Conservation (phyloP, 1,140 invertebrate species). For the Drosophila lini region DNA sequence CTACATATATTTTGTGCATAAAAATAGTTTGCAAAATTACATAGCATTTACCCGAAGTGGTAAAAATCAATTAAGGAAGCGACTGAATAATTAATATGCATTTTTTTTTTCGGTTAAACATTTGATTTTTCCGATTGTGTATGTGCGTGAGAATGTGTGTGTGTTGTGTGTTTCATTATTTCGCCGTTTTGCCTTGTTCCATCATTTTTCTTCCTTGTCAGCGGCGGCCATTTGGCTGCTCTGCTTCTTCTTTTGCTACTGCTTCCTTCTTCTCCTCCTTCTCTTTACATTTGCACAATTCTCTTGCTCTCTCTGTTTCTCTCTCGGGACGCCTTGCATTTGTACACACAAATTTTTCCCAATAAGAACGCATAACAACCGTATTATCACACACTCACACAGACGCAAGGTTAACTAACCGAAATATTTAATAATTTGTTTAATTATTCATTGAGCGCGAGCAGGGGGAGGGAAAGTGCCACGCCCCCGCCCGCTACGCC, state of each 20-base stretch:
- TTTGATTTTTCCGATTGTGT: constrained; percentile 35
- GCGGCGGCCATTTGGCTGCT: constrained; percentile 69
- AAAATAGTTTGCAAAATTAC: constrained; percentile 63
- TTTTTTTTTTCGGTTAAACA: constrained; percentile 43
- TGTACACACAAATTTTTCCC: constrained; percentile 74
- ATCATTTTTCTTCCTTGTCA: constrained; percentile 77
- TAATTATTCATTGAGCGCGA: constrained; percentile 14
- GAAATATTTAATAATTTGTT: constrained; percentile 30
- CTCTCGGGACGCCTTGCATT: constrained; percentile 58
- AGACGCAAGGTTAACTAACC: constrained; percentile 23
- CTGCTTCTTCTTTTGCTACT: constrained; percentile 51
- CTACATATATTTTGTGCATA: constrained; percentile 51
- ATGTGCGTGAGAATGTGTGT: constrained; percentile 3
- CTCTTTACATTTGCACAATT: constrained; percentile 46
- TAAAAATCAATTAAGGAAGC: constrained; percentile 54
- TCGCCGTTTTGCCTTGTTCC: constrained; percentile 64
- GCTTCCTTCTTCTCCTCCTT: constrained; percentile 20
- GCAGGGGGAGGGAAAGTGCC: constrained; percentile 22
- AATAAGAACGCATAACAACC: constrained; percentile 64
- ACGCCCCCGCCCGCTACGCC: constrained; percentile 55
- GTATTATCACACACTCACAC: constrained; percentile 20
- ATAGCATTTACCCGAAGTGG: constrained; percentile 32
- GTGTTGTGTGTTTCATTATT: constrained; percentile 57
- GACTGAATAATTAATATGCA: constrained; percentile 24
- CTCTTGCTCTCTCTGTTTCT: constrained; percentile 33